These are phyloP conservation scores for Mus spretus DNA, from an alignment of 2,797 vertebrate genomes.

Conservation along the genomic window DNA sequence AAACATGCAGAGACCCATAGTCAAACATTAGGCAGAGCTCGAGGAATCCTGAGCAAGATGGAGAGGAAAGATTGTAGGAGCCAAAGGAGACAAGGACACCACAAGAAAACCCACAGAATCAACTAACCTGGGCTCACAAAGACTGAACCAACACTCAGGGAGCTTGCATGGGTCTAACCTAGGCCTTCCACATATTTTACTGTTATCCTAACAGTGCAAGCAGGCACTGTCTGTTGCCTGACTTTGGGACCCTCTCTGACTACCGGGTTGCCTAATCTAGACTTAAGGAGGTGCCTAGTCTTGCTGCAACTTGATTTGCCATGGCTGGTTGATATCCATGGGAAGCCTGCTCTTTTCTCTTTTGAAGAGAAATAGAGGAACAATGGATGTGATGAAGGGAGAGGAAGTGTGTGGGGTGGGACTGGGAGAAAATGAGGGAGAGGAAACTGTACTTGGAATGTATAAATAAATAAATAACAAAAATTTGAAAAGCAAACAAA, in stretches of 20 bases:
- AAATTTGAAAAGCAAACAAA: not conserved
- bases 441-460: not conserved
- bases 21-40: not conserved
- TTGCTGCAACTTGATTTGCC: not conserved
- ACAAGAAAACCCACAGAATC: not conserved
- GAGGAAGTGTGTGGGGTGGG: not conserved
- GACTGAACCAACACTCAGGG: not conserved
- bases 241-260: not conserved
- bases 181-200: not conserved
- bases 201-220: not conserved
- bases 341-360: not conserved
- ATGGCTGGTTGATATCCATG: not conserved
- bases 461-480: not conserved
- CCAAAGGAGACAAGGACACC: not conserved
- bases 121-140: not conserved
- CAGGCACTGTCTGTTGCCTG: not conserved
- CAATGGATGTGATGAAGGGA: not conserved
- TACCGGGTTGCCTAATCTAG: not conserved
- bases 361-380: not conserved
- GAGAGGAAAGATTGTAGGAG: not conserved
- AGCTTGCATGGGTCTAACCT: not conserved
- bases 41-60: not conserved
- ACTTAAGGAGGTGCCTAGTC: not conserved
- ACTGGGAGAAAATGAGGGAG: not conserved
- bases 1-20: not conserved